These are phyloP conservation scores for Antechinus stuartii DNA, from an alignment of 2,113 vertebrate genomes.

Conservation along the genomic window DNA sequence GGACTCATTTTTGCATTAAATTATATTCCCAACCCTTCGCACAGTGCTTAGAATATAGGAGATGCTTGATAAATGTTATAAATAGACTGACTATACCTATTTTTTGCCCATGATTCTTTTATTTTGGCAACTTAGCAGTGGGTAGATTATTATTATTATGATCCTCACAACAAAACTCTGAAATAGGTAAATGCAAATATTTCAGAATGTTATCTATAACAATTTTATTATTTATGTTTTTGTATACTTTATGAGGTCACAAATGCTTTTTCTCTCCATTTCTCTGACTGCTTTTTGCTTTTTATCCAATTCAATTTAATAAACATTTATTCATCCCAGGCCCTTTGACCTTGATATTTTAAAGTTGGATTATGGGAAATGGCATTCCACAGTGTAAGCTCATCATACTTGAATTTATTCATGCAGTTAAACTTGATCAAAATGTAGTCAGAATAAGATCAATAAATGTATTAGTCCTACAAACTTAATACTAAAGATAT, in stretches of 20 bases:
- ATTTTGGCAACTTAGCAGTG: not conserved
- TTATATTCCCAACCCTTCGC: not conserved
- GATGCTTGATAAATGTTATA: not conserved
- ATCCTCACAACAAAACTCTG: no score
- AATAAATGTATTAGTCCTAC: not conserved
- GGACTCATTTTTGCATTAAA: not conserved
- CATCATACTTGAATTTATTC: not conserved
- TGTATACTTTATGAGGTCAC: not conserved
- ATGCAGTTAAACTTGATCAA: slow-evolving; percentile 42
- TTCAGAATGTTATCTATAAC: not conserved
- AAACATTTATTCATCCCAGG: not conserved
- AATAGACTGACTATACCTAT: not conserved
- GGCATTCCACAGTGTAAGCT: slow-evolving; percentile 38
- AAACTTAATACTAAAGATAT: slow-evolving; percentile 22
- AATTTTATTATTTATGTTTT: not conserved
- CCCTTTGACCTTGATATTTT: slow-evolving; percentile 33
- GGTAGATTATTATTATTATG: not conserved
- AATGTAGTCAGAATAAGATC: slow-evolving; percentile 15
- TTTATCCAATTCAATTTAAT: slow-evolving; percentile 7
- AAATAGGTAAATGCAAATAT: not conserved
- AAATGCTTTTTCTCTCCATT: not conserved
- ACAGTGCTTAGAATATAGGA: not conserved
- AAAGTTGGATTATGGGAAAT: not conserved
- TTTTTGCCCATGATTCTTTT: not conserved
- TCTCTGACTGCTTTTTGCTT: slow-evolving; percentile 15